These are phyloP conservation scores for Agrochola macilenta DNA, from an alignment of 2,888 invertebrate species.

Conservation along the genomic window DNA sequence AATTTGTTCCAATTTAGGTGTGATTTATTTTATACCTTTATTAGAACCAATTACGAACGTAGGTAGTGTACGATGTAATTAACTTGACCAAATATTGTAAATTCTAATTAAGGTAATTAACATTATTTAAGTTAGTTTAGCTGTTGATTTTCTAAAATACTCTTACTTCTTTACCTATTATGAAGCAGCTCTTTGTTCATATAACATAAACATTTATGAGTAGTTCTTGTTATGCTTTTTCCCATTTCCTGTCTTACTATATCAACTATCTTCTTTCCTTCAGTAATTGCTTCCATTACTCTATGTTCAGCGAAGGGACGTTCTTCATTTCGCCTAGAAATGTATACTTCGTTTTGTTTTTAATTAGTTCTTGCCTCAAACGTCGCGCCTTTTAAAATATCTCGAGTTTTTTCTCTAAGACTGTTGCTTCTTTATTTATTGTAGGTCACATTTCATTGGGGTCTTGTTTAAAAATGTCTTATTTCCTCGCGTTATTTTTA, in stretches of 20 bases:
- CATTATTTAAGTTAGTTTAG: slow-evolving; percentile 14
- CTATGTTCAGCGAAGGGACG: slow-evolving; percentile 36
- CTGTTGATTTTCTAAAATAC: background rate
- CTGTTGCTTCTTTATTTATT: slow-evolving; percentile 34
- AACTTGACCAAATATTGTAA: slow-evolving; percentile 22
- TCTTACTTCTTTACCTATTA: background rate
- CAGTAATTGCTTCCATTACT: slow-evolving; percentile 61
- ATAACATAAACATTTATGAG: background rate
- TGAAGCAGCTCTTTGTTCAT: background rate
- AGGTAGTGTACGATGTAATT: slow-evolving; percentile 32
- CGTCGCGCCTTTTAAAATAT: slow-evolving; percentile 40
- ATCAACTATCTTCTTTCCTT: slow-evolving; percentile 17
- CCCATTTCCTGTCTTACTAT: slow-evolving; percentile 8
- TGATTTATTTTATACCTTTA: slow-evolving; percentile 19
- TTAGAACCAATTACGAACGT: slow-evolving; percentile 1
- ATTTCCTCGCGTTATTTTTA: background rate
- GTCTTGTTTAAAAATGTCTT: slow-evolving; percentile 12
- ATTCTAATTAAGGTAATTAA: slow-evolving; percentile 32
- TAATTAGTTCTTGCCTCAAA: slow-evolving; percentile 55
- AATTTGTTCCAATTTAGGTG: slow-evolving; percentile 4
- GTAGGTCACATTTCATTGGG: slow-evolving; percentile 23
- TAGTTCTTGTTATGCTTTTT: background rate
- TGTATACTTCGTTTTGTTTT: slow-evolving; percentile 50
- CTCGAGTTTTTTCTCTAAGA: background rate
- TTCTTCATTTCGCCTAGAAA: slow-evolving; percentile 48